These are phyloP conservation scores for Scytalopus superciliaris DNA, from an alignment of 2,113 vertebrate species.

Conservation along the genomic window DNA sequence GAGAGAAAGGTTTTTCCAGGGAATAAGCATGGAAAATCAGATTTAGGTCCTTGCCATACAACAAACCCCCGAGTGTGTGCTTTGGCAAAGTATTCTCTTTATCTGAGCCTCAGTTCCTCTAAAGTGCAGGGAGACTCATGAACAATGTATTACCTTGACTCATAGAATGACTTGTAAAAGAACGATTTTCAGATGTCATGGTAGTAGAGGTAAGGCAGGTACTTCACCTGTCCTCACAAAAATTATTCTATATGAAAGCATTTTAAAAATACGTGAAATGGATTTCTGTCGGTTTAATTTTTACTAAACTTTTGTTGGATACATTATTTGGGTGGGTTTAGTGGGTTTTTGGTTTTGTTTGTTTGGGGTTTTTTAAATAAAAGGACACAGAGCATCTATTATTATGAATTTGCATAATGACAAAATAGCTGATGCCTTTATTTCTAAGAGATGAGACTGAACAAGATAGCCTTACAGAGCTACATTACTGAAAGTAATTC, in stretches of 20 bases:
- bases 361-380: background rate
- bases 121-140: background rate
- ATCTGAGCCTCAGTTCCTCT: background rate
- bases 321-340: background rate
- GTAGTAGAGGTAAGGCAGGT: background rate
- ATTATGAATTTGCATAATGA: background rate
- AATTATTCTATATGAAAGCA: background rate
- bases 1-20: background rate
- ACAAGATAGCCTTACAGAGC: background rate
- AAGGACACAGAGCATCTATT: background rate
- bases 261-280: background rate
- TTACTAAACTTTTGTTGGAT: background rate
- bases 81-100: background rate
- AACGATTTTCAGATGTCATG: background rate
- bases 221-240: background rate
- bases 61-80: accelerated
- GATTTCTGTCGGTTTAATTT: background rate
- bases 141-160: background rate
- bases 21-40: background rate
- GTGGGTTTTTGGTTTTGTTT: background rate
- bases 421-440: background rate
- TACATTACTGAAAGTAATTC: background rate
- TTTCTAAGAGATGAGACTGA: background rate
- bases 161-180: background rate
- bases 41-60: background rate